A percentile compares a stretch with the other conserved stretches of the same genome.
Conservation (phyloP, 2,797 vertebrate genomes). For the Pelobates cultripes region DNA sequence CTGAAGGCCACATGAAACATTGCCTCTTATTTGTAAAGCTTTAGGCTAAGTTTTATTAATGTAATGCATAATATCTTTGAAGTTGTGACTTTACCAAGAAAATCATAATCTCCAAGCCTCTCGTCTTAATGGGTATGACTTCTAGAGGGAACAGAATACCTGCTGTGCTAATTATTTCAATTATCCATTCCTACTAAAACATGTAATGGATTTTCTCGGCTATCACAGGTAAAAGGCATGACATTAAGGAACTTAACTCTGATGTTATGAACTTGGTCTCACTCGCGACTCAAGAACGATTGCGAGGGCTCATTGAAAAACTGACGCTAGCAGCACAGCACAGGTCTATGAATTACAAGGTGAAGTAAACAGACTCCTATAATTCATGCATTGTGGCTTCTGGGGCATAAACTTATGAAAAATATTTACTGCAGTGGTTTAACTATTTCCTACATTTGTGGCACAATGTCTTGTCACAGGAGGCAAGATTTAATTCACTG, state of each 20-base stretch:
- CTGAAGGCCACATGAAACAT: conserved; percentile 83
- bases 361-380: conserved; percentile 60
- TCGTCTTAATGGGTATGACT: conserved; percentile 96
- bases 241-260: conserved; percentile 84
- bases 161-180: conserved; percentile 98
- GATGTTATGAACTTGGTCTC: conserved; percentile 91
- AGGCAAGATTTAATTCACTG: too few species aligned
- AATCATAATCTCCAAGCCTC: conserved; percentile 96
- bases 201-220: conserved; percentile 92
- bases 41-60: conserved; percentile 92
- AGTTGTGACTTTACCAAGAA: conserved; percentile 97
- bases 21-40: conserved; percentile 91
- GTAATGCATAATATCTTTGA: conserved; percentile 96
- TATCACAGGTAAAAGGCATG: conserved; percentile 88
- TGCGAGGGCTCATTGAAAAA: conserved; percentile 87
- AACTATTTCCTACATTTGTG: too few species aligned
- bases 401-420: too few species aligned
- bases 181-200: conserved; percentile 89
- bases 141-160: conserved; percentile 93
- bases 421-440: too few species aligned
- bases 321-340: conserved; percentile 83
- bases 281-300: conserved; percentile 87
- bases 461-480: too few species aligned
- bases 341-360: conserved; percentile 81
- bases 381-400: too few species aligned